Percentiles rank a stretch among this genome's conserved stretches.
Evolutionary conservation across 2,888 invertebrate genomes (phyloP).

Genomic region (Polyommatus iphigenia): DNA sequence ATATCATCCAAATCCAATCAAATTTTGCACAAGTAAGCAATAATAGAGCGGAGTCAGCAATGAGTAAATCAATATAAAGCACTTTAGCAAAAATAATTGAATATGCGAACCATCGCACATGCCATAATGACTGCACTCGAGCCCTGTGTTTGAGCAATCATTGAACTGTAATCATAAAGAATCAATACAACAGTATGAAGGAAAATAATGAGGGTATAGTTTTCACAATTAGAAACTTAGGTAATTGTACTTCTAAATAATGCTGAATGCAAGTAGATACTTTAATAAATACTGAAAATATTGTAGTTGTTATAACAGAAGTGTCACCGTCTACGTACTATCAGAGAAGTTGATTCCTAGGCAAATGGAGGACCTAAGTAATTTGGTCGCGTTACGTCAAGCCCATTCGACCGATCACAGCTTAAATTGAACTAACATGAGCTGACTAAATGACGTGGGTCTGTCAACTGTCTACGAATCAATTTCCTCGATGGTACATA

Average conservation of each 20-base stretch:
- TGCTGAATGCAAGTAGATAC: background rate
- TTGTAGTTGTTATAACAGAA: background rate
- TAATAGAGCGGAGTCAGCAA: background rate
- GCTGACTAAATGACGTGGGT: no score
- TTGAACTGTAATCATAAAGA: conserved; percentile 17
- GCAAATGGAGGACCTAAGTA: no score
- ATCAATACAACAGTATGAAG: background rate
- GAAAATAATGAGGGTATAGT: background rate
- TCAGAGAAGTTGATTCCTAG: no score
- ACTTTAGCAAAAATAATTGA: conserved; percentile 12
- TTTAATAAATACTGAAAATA: background rate
- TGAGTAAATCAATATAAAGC: background rate
- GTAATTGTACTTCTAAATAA: background rate
- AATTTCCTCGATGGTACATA: no score
- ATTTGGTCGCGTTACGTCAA: no score
- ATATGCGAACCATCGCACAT: conserved; percentile 5
- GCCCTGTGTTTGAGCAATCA: conserved; percentile 21
- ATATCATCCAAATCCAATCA: background rate
- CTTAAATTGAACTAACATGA: no score
- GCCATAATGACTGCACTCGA: conserved; percentile 3
- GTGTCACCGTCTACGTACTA: no score
- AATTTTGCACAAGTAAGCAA: background rate
- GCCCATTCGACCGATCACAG: no score
- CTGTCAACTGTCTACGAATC: no score
- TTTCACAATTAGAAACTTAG: background rate